phyloP scores from a whole-genome alignment of 2,888 invertebrate genomes.

The Sminthurides aquaticus region DNA sequence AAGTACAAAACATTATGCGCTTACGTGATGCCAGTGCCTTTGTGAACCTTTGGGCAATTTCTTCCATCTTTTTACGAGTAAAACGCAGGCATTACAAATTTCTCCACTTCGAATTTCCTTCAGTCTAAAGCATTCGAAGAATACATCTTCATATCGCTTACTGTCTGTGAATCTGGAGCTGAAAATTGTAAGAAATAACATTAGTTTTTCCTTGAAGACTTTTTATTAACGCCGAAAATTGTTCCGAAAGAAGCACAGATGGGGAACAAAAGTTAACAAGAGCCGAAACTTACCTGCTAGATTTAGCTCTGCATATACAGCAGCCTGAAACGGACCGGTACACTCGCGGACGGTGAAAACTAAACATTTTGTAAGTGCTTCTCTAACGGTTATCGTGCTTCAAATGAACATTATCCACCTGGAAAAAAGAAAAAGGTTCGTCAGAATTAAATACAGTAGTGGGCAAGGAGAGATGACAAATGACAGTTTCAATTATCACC shows the following conservation, averaged over 20 bases:
- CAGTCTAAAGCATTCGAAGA: slow-evolving; percentile 68
- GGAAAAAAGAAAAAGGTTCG: neutral
- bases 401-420: neutral
- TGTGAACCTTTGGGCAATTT: slow-evolving; percentile 64
- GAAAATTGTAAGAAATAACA: slow-evolving; percentile 44
- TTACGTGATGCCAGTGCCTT: slow-evolving; percentile 70
- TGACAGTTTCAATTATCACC: no score
- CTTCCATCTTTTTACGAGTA: slow-evolving; percentile 73
- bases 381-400: neutral
- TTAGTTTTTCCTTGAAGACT: slow-evolving; percentile 9
- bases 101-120: slow-evolving; percentile 67
- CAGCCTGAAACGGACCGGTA: slow-evolving; percentile 74
- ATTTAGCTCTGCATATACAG: slow-evolving; percentile 80
- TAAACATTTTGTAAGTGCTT: slow-evolving; percentile 67
- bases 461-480: no score
- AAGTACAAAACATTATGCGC: slow-evolving; percentile 46
- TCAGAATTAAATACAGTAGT: no score
- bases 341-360: slow-evolving; percentile 78
- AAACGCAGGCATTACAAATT: slow-evolving; percentile 79
- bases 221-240: neutral
- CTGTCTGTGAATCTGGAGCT: slow-evolving; percentile 79
- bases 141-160: slow-evolving; percentile 73
- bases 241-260: neutral
- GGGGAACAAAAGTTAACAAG: neutral
- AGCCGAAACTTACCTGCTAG: slow-evolving; percentile 65